A percentile compares a stretch with the other conserved stretches of the same genome.
phyloP scores from a whole-genome alignment of 2,113 vertebrate species.

The Protobothrops mucrosquamatus region DNA sequence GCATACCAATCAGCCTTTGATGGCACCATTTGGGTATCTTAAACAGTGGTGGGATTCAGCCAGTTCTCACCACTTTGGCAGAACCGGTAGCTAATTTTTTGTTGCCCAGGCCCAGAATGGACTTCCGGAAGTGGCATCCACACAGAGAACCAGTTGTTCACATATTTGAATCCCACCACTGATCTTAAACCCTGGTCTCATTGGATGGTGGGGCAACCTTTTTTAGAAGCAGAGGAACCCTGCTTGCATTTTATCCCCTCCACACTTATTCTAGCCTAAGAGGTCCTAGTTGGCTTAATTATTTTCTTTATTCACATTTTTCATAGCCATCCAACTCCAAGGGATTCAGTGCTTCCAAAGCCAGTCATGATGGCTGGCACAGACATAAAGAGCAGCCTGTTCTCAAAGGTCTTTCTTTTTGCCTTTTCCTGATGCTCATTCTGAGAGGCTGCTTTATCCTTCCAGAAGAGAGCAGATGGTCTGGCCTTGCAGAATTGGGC shows the following conservation, averaged over 20 bases:
- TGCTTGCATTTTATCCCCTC: not conserved
- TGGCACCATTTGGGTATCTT: not conserved
- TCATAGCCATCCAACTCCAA: not conserved
- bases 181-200: not conserved
- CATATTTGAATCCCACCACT: no score
- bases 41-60: not conserved
- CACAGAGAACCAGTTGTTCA: no score
- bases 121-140: no score
- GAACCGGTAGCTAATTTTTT: no score
- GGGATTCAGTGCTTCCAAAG: not conserved
- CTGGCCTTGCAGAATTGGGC: not conserved
- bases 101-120: no score
- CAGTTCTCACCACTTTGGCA: no score
- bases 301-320: not conserved
- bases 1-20: not conserved
- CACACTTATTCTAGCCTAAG: not conserved
- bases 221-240: not conserved
- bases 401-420: not conserved
- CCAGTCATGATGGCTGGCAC: not conserved
- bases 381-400: not conserved
- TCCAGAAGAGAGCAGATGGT: not conserved
- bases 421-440: not conserved
- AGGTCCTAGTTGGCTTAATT: not conserved
- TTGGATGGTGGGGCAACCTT: not conserved
- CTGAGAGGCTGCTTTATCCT: not conserved